Evolutionary conservation across 1,140 invertebrate genomes (phyloP).

Genomic region (Ridgeia piscesae): DNA sequence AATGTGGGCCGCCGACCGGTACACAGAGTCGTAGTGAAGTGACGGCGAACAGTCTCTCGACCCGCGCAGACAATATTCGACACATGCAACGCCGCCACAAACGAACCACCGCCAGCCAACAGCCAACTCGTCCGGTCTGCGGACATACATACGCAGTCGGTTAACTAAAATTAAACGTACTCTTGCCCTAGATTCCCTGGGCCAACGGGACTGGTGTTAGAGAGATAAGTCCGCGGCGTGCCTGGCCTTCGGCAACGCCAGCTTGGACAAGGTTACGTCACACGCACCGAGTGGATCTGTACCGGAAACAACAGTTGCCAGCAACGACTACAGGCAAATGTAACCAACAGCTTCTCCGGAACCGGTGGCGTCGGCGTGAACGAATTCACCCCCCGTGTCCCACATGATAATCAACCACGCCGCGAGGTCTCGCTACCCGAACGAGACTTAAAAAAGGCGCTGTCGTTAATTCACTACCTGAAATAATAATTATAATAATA

Average conservation of each 20-base stretch:
- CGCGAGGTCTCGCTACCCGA: neutral
- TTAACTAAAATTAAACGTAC: neutral
- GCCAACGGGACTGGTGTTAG: neutral
- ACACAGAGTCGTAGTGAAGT: neutral
- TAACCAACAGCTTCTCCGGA: neutral
- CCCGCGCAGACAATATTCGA: neutral
- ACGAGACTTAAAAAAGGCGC: neutral
- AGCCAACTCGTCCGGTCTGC: neutral
- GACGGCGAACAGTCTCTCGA: neutral
- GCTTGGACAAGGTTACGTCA: neutral
- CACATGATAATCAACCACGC: neutral
- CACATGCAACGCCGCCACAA: too few relatives aligned
- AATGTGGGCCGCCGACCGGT: neutral
- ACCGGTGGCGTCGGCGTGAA: neutral
- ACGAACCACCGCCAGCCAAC: neutral
- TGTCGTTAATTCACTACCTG: neutral
- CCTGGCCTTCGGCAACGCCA: neutral
- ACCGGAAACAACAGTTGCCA: neutral
- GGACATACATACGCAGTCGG: neutral
- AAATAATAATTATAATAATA: neutral
- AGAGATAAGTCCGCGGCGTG: neutral
- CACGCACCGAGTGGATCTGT: neutral
- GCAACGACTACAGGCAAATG: neutral
- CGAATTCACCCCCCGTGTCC: neutral
- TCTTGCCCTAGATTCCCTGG: neutral